Evolutionary conservation across 2,888 invertebrate species (phyloP), one percentile per base, ranked within the genome.

Genomic region (Apamea monoglypha): DNA sequence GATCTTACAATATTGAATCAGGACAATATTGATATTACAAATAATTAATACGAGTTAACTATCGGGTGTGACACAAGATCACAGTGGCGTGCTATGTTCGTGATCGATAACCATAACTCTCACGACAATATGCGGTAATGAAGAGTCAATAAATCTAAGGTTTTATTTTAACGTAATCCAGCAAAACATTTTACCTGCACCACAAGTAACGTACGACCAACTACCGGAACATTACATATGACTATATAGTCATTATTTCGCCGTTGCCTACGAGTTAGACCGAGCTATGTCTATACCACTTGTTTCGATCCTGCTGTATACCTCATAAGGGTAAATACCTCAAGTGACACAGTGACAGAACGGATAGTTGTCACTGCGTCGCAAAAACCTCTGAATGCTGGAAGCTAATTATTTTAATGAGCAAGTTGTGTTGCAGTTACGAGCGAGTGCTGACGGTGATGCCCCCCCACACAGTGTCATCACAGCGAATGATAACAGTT

Each of bases 381-480:
- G 12, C 32, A 36, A 56, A 40, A 70, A 66, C 47, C 6, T 40
- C 16, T 32, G 47, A 40, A 71, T 40, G 29, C 64, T 66, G 18
- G 18, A 77, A 25, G 8, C 25, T 32, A 53, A 72, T 69, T 12
- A 79, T 69, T 50, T 21, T 70, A 70, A 78, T 29, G 18, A 64
- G 53, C 18, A 76, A 63, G 76, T 56, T 78, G 44, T 44, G 47
- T 29, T 66, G 71, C 64, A 36, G 79, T 66, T 50, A 71, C 71
- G 64, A 40, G 7, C 12, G 47, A 29, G 25, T 36, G 79, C 78
- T 2, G 59, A 12, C 18, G 1, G 63, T 32, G 14, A 8, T 44
- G 44, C 21, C n/a, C 10, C 21, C n/a, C 10, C 21, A 1, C 21
- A 53, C 16, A 14, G 18, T 29, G 36, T 12, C 4, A 10, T 7